Evolutionary conservation across 2,888 invertebrate genomes (phyloP), one percentile per base, ranked within the genome.

Genomic region (Sicus ferrugineus): DNA sequence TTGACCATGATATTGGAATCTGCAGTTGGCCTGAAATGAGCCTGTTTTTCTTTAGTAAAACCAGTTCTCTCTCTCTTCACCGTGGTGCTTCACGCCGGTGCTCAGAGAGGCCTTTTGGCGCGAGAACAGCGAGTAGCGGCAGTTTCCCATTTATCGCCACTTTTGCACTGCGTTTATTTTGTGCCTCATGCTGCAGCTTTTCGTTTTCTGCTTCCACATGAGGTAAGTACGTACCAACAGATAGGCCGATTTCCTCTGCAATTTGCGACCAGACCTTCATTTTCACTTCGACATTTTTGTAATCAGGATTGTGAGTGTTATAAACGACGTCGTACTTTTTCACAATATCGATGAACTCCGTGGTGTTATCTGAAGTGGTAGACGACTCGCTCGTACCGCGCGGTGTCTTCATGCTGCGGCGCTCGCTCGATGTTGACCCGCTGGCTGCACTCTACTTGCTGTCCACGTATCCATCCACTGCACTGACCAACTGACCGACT

Each of bases 301-400:
- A 84, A 74, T 84, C 83, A 31, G 84, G 83, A 80, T 84, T 83
- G 72, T 83, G 82, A 50, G 83, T 84, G 70, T 84, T 84, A 74
- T 84, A 84, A 63, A 84, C 83, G 61, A 84, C 81, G 74, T 84
- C 83, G 72, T 84, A 81, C 71, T 79, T 81, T 75, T 83, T 84
- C 23, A 84, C 84, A 69, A 85, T 84, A 73, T 83, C 84, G 71
- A 84, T 84, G 73, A 85, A 84, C 72, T 85, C 82, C 62, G 80
- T 81, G 38, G 85, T 84, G 70, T 83, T 84, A 74, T 84, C 84
- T 64, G 83, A 82, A 34, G 82, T 82, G 38, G 82, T 83, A 9
- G 82, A 83, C 48, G 79, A 80, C 73, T 82, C 83, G 72, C 82
- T 83, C 66, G 80, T 78, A 73, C 79, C 82, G 68, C 81, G 82